Percentiles rank a stretch among this genome's conserved stretches.
Evolutionary conservation across 2,113 vertebrate genomes (phyloP).

Genomic region (Alethe diademata): DNA sequence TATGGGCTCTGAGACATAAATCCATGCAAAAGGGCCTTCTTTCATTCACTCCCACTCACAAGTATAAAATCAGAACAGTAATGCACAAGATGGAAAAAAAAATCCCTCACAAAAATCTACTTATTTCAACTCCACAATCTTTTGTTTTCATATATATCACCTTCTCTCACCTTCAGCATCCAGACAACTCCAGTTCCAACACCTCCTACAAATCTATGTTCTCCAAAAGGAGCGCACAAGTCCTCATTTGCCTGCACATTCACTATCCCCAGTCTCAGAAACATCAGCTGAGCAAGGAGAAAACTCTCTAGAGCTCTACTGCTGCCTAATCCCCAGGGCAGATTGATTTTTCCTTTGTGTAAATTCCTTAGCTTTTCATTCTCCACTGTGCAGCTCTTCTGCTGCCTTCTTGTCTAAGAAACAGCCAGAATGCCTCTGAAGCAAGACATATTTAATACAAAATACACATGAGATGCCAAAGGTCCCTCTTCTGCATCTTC

Average conservation of each 20-base stretch:
- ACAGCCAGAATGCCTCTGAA: neutral
- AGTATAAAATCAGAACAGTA: neutral
- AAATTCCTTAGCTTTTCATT: neutral
- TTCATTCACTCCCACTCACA: neutral
- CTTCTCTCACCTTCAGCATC: neutral
- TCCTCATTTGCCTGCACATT: neutral
- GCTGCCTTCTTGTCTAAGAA: neutral
- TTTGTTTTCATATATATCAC: rapidly evolving
- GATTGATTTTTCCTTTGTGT: neutral
- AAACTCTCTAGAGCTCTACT: neutral
- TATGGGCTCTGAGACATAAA: neutral
- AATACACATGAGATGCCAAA: neutral
- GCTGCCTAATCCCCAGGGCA: neutral
- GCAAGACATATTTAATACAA: neutral
- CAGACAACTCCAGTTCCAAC: neutral
- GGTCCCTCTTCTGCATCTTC: neutral
- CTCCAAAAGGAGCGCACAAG: neutral
- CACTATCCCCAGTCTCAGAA: neutral
- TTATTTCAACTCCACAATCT: neutral
- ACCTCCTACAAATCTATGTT: neutral
- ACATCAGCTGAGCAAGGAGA: neutral
- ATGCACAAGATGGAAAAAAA: neutral
- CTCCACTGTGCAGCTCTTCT: neutral
- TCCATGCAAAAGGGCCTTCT: neutral
- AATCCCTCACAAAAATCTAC: neutral